These are phyloP conservation scores for Leucania comma DNA, from an alignment of 2,888 invertebrate species.

Conservation along the genomic window DNA sequence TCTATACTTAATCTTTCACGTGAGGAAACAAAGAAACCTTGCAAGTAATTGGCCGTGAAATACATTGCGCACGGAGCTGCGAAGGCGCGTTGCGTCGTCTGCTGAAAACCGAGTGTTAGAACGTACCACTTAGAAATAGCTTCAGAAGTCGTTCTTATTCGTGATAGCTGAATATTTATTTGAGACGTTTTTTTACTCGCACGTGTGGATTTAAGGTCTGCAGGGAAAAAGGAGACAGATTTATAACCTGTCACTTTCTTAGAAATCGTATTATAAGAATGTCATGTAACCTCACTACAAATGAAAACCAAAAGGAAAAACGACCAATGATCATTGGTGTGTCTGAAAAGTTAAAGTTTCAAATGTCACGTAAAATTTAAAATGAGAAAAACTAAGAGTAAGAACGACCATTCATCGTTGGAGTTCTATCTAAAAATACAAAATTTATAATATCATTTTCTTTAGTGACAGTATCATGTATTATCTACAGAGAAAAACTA, in stretches of 20 bases:
- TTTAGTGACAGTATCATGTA: no score
- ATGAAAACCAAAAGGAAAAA: no score
- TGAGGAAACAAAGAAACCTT: slow-evolving; percentile 52
- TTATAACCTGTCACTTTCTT: slow-evolving; percentile 7
- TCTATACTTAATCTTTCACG: slow-evolving; percentile 30
- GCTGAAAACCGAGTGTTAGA: slow-evolving; percentile 46
- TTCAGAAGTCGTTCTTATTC: slow-evolving; percentile 38
- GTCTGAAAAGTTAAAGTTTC: no score
- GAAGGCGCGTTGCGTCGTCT: slow-evolving; percentile 40
- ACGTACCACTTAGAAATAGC: slow-evolving; percentile 38
- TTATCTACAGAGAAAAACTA: no score
- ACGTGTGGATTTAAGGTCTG: slow-evolving; percentile 8
- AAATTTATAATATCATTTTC: no score
- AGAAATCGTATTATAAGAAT: slow-evolving; percentile 8
- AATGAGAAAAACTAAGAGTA: no score
- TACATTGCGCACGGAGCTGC: slow-evolving; percentile 44
- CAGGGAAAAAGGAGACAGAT: background rate
- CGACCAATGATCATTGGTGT: no score
- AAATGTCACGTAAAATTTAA: no score
- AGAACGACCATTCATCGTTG: no score
- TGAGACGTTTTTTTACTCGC: slow-evolving; percentile 10
- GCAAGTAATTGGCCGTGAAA: slow-evolving; percentile 60
- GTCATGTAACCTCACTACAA: no score
- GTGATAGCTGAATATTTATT: slow-evolving; percentile 34
- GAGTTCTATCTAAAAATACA: no score